Base-by-base conservation (phyloP, 2,797 vertebrate genomes). In the Pseudochromis fuscus region DNA sequence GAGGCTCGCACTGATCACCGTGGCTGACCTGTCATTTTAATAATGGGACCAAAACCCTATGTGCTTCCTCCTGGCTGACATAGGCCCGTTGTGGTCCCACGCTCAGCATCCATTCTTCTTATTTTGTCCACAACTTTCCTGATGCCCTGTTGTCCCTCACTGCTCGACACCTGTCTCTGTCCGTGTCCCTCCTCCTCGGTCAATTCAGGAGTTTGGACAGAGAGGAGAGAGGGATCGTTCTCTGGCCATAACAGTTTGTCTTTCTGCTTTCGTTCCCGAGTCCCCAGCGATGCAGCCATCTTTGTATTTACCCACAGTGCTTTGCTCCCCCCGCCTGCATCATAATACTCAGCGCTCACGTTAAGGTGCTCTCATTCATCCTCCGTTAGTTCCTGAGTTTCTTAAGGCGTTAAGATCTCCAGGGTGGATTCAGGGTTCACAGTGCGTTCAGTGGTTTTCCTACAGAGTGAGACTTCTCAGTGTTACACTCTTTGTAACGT, bases 51-150 rank as follows among this genome's bases (percentile, higher is more conserved):
- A 73, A 28, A 83, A 72, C 67, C 71, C 56, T 75, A 37, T 38
- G 24, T 33, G 53, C 58, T 55, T 44, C 59, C 58, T 77, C 52
- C n/a, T n/a, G n/a, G 0, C 68, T 59, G 68, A 78, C 71, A 58
- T 28, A 37, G 73, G 81, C 75, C 82, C 57, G 75, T 77, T 66
- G 9, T 63, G 77, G 84, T 79, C 83, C 82, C 85, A 81, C 70
- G 31, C 77, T 28, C 86, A 77, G 72, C 60, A 46, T 79, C 55
- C 3, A 61, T 70, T 72, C 80, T 75, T 75, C 35, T 48, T 51
- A 21, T 49, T 70, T 66, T n/a, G 51, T 82, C 75, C 67, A 28
- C 48, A 70, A 91, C 90, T 77, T 89, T 64, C 87, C 89, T 77
- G 81, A 80, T n/a, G 56, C 73, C 81, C 77, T 77, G 84, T 33